Percentiles rank a stretch among this genome's conserved stretches.
Evolutionary conservation across 2,888 invertebrate species (phyloP).

Genomic region (Hypsopygia costalis): DNA sequence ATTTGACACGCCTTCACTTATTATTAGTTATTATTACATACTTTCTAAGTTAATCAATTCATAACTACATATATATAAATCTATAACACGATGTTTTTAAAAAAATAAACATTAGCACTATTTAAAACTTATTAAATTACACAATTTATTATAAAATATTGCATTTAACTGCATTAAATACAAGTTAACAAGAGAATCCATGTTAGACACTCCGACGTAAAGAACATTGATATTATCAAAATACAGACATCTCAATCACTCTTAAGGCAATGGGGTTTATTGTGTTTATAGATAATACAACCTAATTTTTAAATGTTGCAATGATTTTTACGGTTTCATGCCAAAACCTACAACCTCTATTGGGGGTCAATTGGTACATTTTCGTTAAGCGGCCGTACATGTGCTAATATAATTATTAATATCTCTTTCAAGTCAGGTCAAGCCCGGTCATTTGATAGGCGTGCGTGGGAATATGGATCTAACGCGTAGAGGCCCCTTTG

Average conservation of each 20-base stretch:
- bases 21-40: constrained; percentile 44
- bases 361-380: no score
- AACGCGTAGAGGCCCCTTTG: no score
- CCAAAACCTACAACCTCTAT: not conserved
- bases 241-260: constrained; percentile 71
- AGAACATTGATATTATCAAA: constrained; percentile 76
- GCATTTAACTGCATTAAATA: constrained; percentile 80
- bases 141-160: constrained; percentile 78
- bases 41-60: constrained; percentile 71
- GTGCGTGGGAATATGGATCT: no score
- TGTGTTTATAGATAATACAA: constrained; percentile 41
- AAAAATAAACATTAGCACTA: constrained; percentile 80
- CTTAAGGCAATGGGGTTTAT: constrained; percentile 78
- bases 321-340: constrained; percentile 8
- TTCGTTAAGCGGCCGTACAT: no score
- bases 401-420: no score
- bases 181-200: constrained; percentile 74
- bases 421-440: no score
- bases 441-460: no score
- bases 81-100: constrained; percentile 76
- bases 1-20: constrained; percentile 77
- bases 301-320: constrained; percentile 24
- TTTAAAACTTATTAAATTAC: constrained; percentile 78
- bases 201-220: constrained; percentile 57
- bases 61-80: constrained; percentile 77